Evolutionary conservation across 2,888 invertebrate species (phyloP).

Genomic region (Dynastes maya): DNA sequence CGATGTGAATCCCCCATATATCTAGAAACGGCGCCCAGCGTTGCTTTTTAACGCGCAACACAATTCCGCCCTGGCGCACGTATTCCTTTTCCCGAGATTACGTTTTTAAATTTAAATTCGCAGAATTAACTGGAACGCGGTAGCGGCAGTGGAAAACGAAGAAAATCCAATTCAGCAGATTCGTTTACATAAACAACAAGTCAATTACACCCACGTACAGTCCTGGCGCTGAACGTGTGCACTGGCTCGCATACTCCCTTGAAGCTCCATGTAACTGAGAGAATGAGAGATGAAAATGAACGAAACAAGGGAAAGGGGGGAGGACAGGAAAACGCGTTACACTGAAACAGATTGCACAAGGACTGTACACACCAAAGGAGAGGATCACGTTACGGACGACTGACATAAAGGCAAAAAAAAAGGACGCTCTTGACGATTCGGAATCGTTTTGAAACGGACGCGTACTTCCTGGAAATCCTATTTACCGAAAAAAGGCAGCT

Average conservation of each 20-base stretch:
- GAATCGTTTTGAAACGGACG: constrained; percentile 41
- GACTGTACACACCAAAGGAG: neutral
- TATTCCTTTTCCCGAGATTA: constrained; percentile 8
- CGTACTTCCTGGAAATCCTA: constrained; percentile 45
- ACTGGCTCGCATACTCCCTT: constrained; percentile 12
- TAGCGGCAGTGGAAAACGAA: constrained; percentile 24
- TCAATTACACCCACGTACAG: constrained; percentile 41
- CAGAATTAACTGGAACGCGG: constrained; percentile 38
- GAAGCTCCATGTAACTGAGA: neutral
- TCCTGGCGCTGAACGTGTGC: neutral
- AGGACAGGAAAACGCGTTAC: constrained; percentile 31
- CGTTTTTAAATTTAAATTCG: constrained; percentile 42
- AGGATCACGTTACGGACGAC: constrained; percentile 39
- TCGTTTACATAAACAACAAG: constrained; percentile 47
- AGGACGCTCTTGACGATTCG: constrained; percentile 38
- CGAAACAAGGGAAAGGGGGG: neutral
- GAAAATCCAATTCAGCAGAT: constrained; percentile 42
- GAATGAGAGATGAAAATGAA: neutral
- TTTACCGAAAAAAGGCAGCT: constrained; percentile 32
- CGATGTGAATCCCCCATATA: neutral
- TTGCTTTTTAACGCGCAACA: neutral
- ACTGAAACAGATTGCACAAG: constrained; percentile 32
- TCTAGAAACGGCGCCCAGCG: too few species aligned
- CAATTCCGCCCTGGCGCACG: neutral
- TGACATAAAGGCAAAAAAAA: constrained; percentile 31